Conservation (phyloP, 2,113 vertebrate genomes). For the Planiliza haematocheilus region DNA sequence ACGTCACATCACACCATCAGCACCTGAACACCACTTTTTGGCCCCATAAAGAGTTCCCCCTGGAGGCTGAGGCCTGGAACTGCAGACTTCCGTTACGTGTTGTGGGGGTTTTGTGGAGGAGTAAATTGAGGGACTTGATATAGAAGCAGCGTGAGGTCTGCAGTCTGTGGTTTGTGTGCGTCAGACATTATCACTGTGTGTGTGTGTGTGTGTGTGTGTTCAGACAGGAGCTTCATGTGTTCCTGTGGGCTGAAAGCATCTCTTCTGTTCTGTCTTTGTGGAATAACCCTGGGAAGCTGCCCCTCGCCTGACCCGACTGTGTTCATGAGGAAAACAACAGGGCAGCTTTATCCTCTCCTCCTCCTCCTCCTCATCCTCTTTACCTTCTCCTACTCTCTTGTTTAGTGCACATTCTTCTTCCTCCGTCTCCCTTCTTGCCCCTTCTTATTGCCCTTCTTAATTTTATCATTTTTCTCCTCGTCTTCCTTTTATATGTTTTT, state of each 20-base stretch:
- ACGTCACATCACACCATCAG: constrained; percentile 54
- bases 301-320: constrained; percentile 64
- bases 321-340: constrained; percentile 71
- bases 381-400: constrained; percentile 27
- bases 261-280: constrained; percentile 68
- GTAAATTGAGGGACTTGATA: constrained; percentile 42
- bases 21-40: background rate
- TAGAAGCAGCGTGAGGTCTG: constrained; percentile 40
- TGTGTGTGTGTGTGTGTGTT: constrained; percentile 27
- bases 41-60: constrained; percentile 66
- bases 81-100: background rate
- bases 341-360: constrained; percentile 51
- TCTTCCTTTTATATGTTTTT: background rate
- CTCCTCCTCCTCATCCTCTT: constrained; percentile 3
- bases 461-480: too few species aligned
- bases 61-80: constrained; percentile 54
- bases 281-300: constrained; percentile 65
- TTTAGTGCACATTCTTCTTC: constrained; percentile 22
- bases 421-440: background rate
- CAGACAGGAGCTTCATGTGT: constrained; percentile 65
- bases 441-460: background rate
- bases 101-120: constrained; percentile 38
- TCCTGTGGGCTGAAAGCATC: constrained; percentile 69
- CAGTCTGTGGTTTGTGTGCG: constrained; percentile 18
- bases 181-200: constrained; percentile 7